These are phyloP conservation scores for Antennarius striatus DNA, from an alignment of 2,113 vertebrate genomes.

Conservation along the genomic window DNA sequence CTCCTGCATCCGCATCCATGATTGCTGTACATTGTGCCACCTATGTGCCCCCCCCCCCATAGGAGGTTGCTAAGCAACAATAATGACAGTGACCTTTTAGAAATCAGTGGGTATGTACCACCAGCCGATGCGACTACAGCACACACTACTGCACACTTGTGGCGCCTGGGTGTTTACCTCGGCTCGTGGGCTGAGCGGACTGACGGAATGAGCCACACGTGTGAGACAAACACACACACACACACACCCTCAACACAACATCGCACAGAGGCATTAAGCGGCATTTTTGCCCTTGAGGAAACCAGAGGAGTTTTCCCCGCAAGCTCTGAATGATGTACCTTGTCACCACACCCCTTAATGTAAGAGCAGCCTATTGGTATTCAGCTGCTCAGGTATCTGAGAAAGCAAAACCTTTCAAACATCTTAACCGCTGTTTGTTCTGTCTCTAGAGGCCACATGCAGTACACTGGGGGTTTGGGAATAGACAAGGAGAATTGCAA, in stretches of 20 bases:
- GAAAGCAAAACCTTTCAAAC: slow-evolving; percentile 78
- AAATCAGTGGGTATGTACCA: slow-evolving; percentile 74
- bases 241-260: slow-evolving; percentile 35
- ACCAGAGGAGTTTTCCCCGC: slow-evolving; percentile 62
- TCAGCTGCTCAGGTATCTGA: slow-evolving; percentile 79
- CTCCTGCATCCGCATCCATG: slow-evolving; percentile 22
- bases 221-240: slow-evolving; percentile 17
- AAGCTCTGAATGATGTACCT: slow-evolving; percentile 57
- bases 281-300: slow-evolving; percentile 74
- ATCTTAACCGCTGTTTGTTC: slow-evolving; percentile 79
- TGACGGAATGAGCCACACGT: slow-evolving; percentile 31
- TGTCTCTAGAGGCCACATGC: slow-evolving; percentile 79
- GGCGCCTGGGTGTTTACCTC: slow-evolving; percentile 48
- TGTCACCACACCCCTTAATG: slow-evolving; percentile 65
- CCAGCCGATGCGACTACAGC: slow-evolving; percentile 56
- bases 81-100: slow-evolving; percentile 85
- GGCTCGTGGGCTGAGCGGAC: slow-evolving; percentile 29
- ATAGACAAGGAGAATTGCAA: slow-evolving; percentile 78
- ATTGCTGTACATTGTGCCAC: slow-evolving; percentile 49
- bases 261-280: slow-evolving; percentile 56
- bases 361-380: slow-evolving; percentile 78
- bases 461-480: slow-evolving; percentile 71
- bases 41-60: slow-evolving; percentile 61
- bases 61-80: slow-evolving; percentile 83
- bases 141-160: slow-evolving; percentile 48